Conservation (phyloP, 2,797 vertebrate genomes). For the Cynodonichthys magdalenae region DNA sequence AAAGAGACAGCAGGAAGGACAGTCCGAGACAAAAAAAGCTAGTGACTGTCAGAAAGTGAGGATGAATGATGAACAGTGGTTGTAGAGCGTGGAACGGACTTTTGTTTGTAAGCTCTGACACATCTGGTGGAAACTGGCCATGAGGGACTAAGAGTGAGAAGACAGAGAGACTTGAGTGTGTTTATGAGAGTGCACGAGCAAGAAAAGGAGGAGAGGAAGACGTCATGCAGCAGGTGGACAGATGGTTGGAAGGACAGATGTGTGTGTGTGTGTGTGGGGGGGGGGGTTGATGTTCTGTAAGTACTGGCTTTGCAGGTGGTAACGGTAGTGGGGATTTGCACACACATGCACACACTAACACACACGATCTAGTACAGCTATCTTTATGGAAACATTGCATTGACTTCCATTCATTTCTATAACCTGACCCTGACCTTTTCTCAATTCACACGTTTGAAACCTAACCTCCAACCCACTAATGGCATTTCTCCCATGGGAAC, state of each 20-base stretch:
- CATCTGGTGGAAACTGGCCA: slow-evolving; percentile 58
- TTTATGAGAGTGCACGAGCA: slow-evolving; percentile 1
- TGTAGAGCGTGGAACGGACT: slow-evolving; percentile 36
- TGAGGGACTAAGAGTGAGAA: slow-evolving; percentile 43
- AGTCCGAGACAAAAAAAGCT: slow-evolving; percentile 26
- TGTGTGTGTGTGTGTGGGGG: slow-evolving; percentile 19
- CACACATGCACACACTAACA: neutral
- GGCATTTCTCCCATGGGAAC: too few relatives aligned
- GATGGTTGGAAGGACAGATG: slow-evolving; percentile 35
- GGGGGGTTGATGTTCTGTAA: slow-evolving; percentile 32
- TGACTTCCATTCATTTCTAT: too few relatives aligned
- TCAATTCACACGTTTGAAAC: too few relatives aligned
- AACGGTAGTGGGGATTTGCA: slow-evolving; percentile 20
- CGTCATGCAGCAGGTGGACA: slow-evolving; percentile 19
- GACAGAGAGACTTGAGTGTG: slow-evolving; percentile 12
- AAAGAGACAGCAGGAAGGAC: slow-evolving; percentile 13
- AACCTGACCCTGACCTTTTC: too few relatives aligned
- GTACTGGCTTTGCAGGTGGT: slow-evolving; percentile 34
- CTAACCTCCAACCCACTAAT: too few relatives aligned
- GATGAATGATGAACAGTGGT: slow-evolving; percentile 57
- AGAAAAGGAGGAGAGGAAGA: slow-evolving; percentile 14
- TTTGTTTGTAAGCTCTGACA: slow-evolving; percentile 63
- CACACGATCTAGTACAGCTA: too few relatives aligned
- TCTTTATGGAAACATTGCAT: too few relatives aligned
- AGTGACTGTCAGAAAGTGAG: slow-evolving; percentile 50